These are phyloP conservation scores for Anser brachyrhynchus DNA, from an alignment of 2,113 vertebrate species.

Conservation along the genomic window DNA sequence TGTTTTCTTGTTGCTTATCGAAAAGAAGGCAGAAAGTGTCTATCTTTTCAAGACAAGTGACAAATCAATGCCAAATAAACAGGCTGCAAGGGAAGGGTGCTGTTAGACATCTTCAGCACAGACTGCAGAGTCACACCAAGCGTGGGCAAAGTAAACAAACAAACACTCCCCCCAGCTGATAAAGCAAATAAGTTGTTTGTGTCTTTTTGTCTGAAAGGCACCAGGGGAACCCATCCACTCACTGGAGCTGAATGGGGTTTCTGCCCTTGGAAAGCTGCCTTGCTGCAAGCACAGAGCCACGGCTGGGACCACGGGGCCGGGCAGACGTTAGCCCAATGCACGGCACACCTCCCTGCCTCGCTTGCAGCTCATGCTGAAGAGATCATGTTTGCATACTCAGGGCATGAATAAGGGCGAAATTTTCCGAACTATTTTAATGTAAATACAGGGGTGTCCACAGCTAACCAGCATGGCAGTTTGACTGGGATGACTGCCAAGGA, in stretches of 20 bases:
- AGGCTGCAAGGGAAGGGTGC: fast-evolving
- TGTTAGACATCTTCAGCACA: not conserved
- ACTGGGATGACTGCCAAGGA: conserved; percentile 31
- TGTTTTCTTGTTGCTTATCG: not conserved
- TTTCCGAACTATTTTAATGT: conserved; percentile 22
- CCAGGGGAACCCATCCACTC: not conserved
- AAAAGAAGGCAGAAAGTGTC: not conserved
- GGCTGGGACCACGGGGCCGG: fast-evolving
- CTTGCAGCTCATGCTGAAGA: not conserved
- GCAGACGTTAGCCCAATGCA: not conserved
- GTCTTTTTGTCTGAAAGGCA: not conserved
- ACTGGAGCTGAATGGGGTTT: not conserved
- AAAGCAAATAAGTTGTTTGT: not conserved
- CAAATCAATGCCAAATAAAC: not conserved
- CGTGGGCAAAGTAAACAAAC: not conserved
- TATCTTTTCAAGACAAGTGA: not conserved
- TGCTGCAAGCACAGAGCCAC: not conserved
- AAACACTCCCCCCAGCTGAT: not conserved
- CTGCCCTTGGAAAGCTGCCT: not conserved
- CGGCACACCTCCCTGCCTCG: not conserved
- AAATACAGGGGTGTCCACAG: not conserved
- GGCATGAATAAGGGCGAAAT: not conserved
- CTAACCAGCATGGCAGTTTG: conserved; percentile 3
- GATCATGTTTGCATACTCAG: not conserved
- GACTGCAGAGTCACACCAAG: not conserved